These are phyloP conservation scores for Okamejei kenojei DNA, from an alignment of 2,797 vertebrate species.

Conservation along the genomic window DNA sequence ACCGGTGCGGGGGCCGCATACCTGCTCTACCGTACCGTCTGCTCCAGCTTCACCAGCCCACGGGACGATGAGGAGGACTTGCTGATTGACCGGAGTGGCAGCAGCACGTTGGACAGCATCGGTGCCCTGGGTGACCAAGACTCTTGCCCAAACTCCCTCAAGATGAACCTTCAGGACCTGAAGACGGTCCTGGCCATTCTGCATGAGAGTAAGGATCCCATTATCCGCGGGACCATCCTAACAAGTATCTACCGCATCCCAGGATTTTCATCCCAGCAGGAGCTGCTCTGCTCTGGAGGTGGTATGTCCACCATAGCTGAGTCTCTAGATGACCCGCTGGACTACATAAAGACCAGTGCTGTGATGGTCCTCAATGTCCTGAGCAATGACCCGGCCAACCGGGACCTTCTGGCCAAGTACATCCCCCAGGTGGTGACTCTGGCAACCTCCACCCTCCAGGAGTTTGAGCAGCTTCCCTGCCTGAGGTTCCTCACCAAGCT, in stretches of 20 bases:
- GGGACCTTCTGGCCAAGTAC: not conserved
- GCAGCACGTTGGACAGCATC: slow-evolving; percentile 9
- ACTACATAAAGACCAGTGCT: slow-evolving; percentile 21
- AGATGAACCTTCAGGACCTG: slow-evolving; percentile 16
- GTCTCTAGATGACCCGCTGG: slow-evolving; percentile 7
- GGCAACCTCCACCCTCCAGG: not conserved
- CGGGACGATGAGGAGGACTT: not conserved
- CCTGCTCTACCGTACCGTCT: not conserved
- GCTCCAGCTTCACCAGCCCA: not conserved
- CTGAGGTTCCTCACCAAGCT: slow-evolving; percentile 28
- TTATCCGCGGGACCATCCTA: not conserved
- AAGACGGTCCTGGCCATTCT: slow-evolving; percentile 2
- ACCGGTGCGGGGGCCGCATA: not conserved
- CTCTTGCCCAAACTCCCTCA: not conserved
- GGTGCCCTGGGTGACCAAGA: not conserved
- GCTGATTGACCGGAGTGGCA: slow-evolving; percentile 2
- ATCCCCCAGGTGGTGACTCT: slow-evolving; percentile 11
- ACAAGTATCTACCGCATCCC: slow-evolving; percentile 13
- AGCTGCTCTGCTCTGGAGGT: not conserved
- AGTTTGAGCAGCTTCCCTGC: not conserved
- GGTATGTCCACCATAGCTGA: not conserved
- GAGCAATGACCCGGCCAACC: not conserved
- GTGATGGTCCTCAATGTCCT: slow-evolving; percentile 20
- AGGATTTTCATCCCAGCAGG: not conserved
- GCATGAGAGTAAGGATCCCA: slow-evolving; percentile 18